Conservation (phyloP, 2,888 invertebrate species). For the Habroteleia sp. region DNA sequence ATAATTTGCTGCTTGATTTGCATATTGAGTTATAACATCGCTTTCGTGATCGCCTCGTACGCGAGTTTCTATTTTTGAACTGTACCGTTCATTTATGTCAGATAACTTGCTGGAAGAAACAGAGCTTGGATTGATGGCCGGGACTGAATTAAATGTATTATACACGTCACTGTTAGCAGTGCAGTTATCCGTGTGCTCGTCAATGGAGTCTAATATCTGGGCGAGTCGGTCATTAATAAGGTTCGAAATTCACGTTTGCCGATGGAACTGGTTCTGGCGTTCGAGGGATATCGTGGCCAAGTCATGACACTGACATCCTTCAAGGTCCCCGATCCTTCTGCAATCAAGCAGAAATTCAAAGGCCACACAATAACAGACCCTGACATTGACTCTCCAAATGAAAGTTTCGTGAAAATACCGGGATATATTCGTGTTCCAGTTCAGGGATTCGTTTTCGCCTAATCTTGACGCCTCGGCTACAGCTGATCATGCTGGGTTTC, state of each 20-base stretch:
- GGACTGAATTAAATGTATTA: constrained; percentile 7
- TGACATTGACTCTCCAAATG: constrained; percentile 62
- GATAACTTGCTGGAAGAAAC: too few relatives aligned
- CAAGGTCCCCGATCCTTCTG: constrained; percentile 70
- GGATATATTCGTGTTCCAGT: constrained; percentile 51
- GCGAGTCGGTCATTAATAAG: constrained; percentile 46
- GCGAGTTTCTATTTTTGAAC: too few relatives aligned
- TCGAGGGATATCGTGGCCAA: constrained; percentile 65
- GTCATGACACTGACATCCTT: constrained; percentile 78
- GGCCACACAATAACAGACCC: constrained; percentile 51
- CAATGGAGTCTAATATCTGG: constrained; percentile 32
- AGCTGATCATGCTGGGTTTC: constrained; percentile 42
- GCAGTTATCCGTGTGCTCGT: constrained; percentile 10
- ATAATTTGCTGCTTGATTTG: too few relatives aligned
- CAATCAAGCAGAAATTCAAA: constrained; percentile 53
- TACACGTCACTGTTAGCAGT: constrained; percentile 5
- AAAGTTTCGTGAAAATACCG: constrained; percentile 56
- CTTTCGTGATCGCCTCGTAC: too few relatives aligned
- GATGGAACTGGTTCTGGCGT: constrained; percentile 73
- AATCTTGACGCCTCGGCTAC: constrained; percentile 27
- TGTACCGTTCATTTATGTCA: too few relatives aligned
- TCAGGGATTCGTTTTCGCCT: constrained; percentile 52
- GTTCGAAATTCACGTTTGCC: constrained; percentile 37
- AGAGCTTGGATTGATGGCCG: too few relatives aligned
- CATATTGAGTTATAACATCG: too few relatives aligned